These are phyloP conservation scores for Hydropsyche tenuis DNA, from an alignment of 1,140 invertebrate genomes.

Conservation along the genomic window DNA sequence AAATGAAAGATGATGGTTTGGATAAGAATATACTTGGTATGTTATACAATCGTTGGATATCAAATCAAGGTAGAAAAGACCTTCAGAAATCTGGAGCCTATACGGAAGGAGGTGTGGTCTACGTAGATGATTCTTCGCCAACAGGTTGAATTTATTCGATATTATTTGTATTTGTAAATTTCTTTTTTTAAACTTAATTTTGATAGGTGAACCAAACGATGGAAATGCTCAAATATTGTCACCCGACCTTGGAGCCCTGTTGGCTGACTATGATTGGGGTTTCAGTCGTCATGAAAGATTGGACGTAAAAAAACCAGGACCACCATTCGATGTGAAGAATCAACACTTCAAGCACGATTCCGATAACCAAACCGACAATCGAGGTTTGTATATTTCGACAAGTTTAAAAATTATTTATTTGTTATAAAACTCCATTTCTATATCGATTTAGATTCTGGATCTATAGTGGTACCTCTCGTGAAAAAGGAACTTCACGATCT, in stretches of 20 bases:
- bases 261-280: constrained; percentile 66
- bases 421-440: too few relatives aligned
- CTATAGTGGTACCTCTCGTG: constrained; percentile 45
- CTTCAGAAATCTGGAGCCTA: constrained; percentile 57
- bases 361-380: constrained; percentile 39
- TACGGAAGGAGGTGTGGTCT: constrained; percentile 70
- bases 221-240: constrained; percentile 30
- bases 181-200: background rate
- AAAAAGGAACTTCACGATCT: constrained; percentile 59
- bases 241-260: constrained; percentile 58
- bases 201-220: constrained; percentile 36
- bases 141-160: constrained; percentile 47
- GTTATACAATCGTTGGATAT: constrained; percentile 43
- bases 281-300: constrained; percentile 86
- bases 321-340: constrained; percentile 67
- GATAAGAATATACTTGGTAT: background rate
- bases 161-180: background rate
- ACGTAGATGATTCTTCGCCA: constrained; percentile 55
- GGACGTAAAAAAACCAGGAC: constrained; percentile 95
- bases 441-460: background rate
- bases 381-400: too few relatives aligned
- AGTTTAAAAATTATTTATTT: constrained; percentile 35
- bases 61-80: constrained; percentile 12
- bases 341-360: constrained; percentile 50
- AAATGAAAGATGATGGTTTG: background rate